Evolutionary conservation across 2,888 invertebrate species (phyloP).

Genomic region (Syrphus vitripennis): DNA sequence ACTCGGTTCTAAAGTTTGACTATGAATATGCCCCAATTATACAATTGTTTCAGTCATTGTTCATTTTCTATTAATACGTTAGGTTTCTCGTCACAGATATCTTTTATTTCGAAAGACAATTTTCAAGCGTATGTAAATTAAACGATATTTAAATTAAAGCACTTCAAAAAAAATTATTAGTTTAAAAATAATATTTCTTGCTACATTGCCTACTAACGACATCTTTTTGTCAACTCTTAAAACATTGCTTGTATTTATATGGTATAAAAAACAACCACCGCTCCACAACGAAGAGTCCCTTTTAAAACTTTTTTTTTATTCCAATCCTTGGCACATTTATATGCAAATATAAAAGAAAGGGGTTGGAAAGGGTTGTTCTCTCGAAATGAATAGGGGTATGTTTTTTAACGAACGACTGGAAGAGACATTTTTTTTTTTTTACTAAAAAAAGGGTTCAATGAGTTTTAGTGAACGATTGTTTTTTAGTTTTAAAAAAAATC

Average conservation of each 20-base stretch:
- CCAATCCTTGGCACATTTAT: background rate
- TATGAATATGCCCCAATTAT: too few species aligned
- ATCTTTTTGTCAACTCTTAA: background rate
- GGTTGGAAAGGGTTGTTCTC: slow-evolving; percentile 63
- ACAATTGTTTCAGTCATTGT: too few species aligned
- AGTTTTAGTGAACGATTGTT: background rate
- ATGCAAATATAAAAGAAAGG: slow-evolving; percentile 57
- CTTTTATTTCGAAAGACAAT: too few species aligned
- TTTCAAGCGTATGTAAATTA: too few species aligned
- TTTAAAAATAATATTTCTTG: background rate
- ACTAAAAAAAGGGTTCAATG: slow-evolving; percentile 1
- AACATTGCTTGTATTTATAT: background rate
- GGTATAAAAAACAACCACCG: background rate
- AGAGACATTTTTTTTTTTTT: background rate
- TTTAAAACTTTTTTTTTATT: slow-evolving; percentile 13
- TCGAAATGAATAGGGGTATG: slow-evolving; percentile 31
- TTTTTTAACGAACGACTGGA: slow-evolving; percentile 69
- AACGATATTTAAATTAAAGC: too few species aligned
- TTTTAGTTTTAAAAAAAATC: background rate
- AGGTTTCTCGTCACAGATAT: too few species aligned
- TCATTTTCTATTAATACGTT: too few species aligned
- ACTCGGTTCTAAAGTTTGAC: too few species aligned
- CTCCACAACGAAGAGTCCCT: background rate
- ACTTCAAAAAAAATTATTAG: too few species aligned
- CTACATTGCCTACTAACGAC: background rate